phyloP scores from a whole-genome alignment of 2,113 vertebrate species.

The Anser brachyrhynchus region DNA sequence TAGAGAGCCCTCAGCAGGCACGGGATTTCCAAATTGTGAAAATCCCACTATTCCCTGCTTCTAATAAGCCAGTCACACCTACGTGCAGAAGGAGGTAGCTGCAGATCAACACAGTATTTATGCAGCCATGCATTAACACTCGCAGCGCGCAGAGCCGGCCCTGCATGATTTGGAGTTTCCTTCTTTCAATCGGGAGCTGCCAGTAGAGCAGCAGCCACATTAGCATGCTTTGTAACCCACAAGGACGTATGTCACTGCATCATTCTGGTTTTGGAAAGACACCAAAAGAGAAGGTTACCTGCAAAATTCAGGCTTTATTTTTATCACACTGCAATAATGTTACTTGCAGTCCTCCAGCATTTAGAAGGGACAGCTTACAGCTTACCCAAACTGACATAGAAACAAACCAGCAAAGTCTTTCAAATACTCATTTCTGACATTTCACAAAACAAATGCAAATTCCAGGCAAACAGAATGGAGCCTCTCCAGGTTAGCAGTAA shows the following conservation, averaged over 20 bases:
- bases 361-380: not conserved
- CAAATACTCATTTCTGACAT: not conserved
- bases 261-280: not conserved
- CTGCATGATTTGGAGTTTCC: rapidly evolving
- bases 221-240: not conserved
- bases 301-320: not conserved
- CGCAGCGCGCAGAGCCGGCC: not conserved
- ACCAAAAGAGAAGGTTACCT: not conserved
- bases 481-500: not conserved
- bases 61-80: not conserved
- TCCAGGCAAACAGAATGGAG: not conserved
- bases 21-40: not conserved
- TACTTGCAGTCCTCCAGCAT: not conserved
- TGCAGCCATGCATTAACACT: not conserved
- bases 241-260: not conserved
- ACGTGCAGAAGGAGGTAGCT: not conserved
- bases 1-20: not conserved
- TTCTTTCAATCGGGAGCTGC: not conserved
- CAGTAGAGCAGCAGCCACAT: not conserved
- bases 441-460: not conserved
- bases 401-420: not conserved
- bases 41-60: not conserved
- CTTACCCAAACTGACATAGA: not conserved
- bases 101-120: not conserved
- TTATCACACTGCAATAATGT: not conserved